phyloP scores from a whole-genome alignment of 2,113 vertebrate species.

The Paratilapia polleni region DNA sequence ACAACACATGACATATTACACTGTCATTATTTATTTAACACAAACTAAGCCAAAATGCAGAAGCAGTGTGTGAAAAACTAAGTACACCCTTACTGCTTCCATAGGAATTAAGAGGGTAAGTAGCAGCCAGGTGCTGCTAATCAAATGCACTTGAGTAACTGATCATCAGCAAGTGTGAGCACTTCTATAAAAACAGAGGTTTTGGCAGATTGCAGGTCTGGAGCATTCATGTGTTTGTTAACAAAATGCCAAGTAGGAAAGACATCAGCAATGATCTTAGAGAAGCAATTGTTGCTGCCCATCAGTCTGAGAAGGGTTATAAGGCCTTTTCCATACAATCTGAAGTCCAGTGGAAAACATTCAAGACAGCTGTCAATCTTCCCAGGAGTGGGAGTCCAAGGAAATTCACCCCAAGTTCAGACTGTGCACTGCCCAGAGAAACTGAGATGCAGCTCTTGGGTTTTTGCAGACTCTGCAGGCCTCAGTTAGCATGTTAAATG shows the following conservation, averaged over 20 bases:
- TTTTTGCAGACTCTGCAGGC: background rate
- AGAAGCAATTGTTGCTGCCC: too few species aligned
- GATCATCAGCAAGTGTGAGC: background rate
- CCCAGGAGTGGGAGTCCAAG: background rate
- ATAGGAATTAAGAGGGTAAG: background rate
- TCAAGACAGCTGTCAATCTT: background rate
- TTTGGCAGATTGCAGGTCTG: rapidly evolving
- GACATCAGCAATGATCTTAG: too few species aligned
- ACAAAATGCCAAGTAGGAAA: background rate
- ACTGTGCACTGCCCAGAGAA: background rate
- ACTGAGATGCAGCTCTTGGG: too few species aligned
- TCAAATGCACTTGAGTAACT: background rate
- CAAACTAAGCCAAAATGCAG: background rate
- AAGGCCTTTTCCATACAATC: too few species aligned
- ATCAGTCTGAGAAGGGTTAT: too few species aligned
- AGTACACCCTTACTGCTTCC: background rate
- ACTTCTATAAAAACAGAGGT: background rate
- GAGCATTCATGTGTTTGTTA: background rate
- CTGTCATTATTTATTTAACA: background rate
- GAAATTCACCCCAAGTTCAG: background rate
- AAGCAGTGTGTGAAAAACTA: background rate
- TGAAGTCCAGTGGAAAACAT: background rate
- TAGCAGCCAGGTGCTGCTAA: background rate
- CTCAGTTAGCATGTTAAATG: background rate
- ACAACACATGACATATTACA: background rate